These are phyloP conservation scores for Tyrannus savana DNA, from an alignment of 2,113 vertebrate genomes.

Conservation along the genomic window DNA sequence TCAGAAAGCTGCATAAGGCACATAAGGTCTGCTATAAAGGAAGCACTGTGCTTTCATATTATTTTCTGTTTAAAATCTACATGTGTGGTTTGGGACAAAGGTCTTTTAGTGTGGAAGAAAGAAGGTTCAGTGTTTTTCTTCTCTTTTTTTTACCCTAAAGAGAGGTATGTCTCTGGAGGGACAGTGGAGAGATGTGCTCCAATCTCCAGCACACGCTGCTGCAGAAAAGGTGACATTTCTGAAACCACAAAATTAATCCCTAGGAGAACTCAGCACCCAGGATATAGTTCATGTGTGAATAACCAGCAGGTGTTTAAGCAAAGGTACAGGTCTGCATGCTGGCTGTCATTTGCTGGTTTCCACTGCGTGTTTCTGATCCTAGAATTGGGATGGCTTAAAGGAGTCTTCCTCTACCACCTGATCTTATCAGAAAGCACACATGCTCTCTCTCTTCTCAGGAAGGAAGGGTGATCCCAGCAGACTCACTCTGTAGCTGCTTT, in stretches of 20 bases:
- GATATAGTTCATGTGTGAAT: not conserved
- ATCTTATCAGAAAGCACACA: not conserved
- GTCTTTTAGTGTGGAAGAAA: slow-evolving; percentile 80
- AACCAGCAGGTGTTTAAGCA: slow-evolving; percentile 54
- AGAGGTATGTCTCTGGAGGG: slow-evolving; percentile 54
- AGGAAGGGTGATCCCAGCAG: not conserved
- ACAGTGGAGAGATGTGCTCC: slow-evolving; percentile 65
- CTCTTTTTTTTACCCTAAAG: not conserved
- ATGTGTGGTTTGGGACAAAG: slow-evolving; percentile 84
- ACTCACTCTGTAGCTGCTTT: not conserved
- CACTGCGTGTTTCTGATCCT: not conserved
- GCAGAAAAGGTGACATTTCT: slow-evolving; percentile 21
- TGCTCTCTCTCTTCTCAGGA: not conserved
- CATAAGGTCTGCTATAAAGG: slow-evolving; percentile 77
- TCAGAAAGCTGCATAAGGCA: slow-evolving; percentile 75
- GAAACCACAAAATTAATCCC: not conserved
- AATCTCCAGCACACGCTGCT: not conserved
- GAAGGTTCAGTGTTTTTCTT: slow-evolving; percentile 76
- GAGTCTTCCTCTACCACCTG: not conserved
- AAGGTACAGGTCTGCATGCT: not conserved
- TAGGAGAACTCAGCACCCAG: not conserved
- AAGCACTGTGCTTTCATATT: slow-evolving; percentile 80
- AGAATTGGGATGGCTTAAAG: not conserved
- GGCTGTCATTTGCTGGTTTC: not conserved
- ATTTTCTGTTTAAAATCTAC: slow-evolving; percentile 80